Percentiles rank a stretch among this genome's conserved stretches.
Conservation (phyloP, 1,140 invertebrate species). For the Panonychus citri region DNA sequence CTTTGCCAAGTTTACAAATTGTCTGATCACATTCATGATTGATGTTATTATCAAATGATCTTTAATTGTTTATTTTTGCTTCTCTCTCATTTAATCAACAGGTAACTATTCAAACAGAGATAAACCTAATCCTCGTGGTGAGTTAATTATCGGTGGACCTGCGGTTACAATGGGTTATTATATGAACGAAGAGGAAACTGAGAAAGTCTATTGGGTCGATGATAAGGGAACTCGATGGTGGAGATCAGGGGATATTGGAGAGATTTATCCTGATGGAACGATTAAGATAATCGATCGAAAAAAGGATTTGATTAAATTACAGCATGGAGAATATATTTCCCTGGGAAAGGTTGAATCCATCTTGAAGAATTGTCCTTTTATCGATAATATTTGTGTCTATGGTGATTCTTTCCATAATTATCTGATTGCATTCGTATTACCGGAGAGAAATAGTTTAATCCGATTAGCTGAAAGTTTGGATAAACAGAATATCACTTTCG, state of each 20-base stretch:
- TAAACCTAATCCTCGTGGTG: slow-evolving; percentile 67
- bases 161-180: slow-evolving; percentile 83
- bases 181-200: slow-evolving; percentile 63
- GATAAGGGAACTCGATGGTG: slow-evolving; percentile 66
- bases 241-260: slow-evolving; percentile 84
- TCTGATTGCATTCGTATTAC: slow-evolving; percentile 76
- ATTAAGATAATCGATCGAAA: slow-evolving; percentile 73
- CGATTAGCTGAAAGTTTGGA: slow-evolving; percentile 37
- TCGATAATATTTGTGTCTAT: slow-evolving; percentile 89
- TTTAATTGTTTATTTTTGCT: not conserved
- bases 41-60: too few species aligned
- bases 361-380: slow-evolving; percentile 28
- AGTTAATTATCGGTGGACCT: slow-evolving; percentile 72
- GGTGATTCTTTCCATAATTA: slow-evolving; percentile 59
- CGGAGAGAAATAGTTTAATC: slow-evolving; percentile 39
- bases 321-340: slow-evolving; percentile 28
- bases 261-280: slow-evolving; percentile 69
- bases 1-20: too few species aligned
- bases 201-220: slow-evolving; percentile 60
- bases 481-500: not conserved
- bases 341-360: slow-evolving; percentile 10
- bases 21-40: too few species aligned
- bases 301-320: slow-evolving; percentile 32
- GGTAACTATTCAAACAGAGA: slow-evolving; percentile 57
- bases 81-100: slow-evolving; percentile 2